These are phyloP conservation scores for Ferdinandea cuprea DNA, from an alignment of 2,888 invertebrate genomes.

Conservation along the genomic window DNA sequence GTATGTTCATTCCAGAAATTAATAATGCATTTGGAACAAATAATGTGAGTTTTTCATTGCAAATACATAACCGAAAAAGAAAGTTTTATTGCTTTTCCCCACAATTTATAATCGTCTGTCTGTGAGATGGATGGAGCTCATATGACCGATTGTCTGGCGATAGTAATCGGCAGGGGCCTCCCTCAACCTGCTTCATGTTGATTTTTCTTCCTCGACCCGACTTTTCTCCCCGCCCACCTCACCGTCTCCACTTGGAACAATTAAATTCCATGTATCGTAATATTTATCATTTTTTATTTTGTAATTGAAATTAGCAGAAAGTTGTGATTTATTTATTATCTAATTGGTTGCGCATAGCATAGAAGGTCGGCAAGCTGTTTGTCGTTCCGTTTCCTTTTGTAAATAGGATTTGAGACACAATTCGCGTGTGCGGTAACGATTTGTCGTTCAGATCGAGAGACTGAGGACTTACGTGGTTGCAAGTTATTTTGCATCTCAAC, in stretches of 20 bases:
- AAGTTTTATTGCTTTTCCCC: conserved; percentile 33
- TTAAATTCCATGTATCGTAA: conserved; percentile 12
- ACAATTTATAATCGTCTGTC: conserved; percentile 35
- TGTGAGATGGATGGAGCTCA: conserved; percentile 43
- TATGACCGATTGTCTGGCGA: conserved; percentile 54
- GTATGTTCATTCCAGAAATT: conserved; percentile 54
- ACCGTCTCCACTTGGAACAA: not conserved
- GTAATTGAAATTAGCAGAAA: conserved; percentile 31
- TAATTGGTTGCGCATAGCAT: conserved; percentile 43
- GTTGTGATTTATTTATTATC: conserved; percentile 57
- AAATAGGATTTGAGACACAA: not conserved
- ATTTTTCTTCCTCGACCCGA: not conserved
- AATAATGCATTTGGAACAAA: conserved; percentile 75
- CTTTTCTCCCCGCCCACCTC: not conserved
- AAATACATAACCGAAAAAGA: conserved; percentile 38
- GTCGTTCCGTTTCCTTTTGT: not conserved
- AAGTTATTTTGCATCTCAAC: not conserved
- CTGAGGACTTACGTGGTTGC: conserved; percentile 14
- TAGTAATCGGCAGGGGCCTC: conserved; percentile 50
- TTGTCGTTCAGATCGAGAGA: not conserved
- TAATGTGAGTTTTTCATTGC: conserved; percentile 71
- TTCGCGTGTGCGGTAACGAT: conserved; percentile 28
- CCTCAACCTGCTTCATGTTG: conserved; percentile 67
- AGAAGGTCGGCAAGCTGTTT: conserved; percentile 13
- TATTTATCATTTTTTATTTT: conserved; percentile 8